Evolutionary conservation across 2,888 invertebrate genomes (phyloP), one percentile per base, ranked within the genome.

Genomic region (Gryllus longicercus): DNA sequence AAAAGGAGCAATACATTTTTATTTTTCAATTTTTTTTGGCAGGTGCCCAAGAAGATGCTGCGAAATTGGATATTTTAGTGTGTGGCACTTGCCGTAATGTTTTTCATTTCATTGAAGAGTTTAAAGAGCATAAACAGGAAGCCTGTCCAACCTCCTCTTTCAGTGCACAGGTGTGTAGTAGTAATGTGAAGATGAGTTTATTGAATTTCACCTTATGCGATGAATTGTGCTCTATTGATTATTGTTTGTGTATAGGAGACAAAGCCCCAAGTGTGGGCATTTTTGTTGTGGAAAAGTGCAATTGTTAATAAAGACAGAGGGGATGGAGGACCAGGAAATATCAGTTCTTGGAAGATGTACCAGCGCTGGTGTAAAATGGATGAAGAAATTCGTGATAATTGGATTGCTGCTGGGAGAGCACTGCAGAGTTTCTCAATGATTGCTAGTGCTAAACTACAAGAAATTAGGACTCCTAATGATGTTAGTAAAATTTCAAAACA

Each of bases 181-280:
- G 81, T 78, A 74, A 16, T 25, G 21, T n/a, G 21, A 11, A n/a
- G 18, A 74, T 74, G 74, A n/a, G 74, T 74, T 10, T 74, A 74
- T 51, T 79, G 51, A 75, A 76, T 77, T 49, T 79, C 76, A 79
- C 51, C 76, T 80, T 76, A 10, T 76, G 51, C 11, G n/a, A 63
- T 63, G 14, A 63, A 18, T 63, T 63, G 11, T 11, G 63, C n/a
- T 16, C 75, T n/a, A 76, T 74, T 74, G 74, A 18, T 76, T 74
- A 23, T 51, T 50, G 76, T 77, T 77, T 83, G 82, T 81, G 84
- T 86, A 76, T 87, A 93, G 91, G 95, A 95, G 86, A 91, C 91
- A 81, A 94, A 95, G 86, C 92, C 95, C 12, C 94, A 95, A 87
- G 93, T 95, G 14, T 95, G 95, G 95, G 95, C 94, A 74, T 95